phyloP scores from a whole-genome alignment of 2,888 invertebrate genomes.

The Asteroscopus sphinx region DNA sequence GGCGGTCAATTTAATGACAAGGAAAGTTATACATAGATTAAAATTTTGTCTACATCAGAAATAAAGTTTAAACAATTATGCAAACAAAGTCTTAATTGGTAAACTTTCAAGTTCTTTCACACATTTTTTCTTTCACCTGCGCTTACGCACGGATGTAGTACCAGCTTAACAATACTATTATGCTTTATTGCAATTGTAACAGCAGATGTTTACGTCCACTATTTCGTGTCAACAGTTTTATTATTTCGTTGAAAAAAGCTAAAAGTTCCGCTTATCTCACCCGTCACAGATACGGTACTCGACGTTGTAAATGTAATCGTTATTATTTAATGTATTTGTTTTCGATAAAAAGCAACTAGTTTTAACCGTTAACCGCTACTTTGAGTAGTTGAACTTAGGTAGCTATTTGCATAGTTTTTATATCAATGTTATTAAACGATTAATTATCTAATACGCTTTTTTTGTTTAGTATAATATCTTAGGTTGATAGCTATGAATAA shows the following conservation, averaged over 20 bases:
- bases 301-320: slow-evolving; percentile 41
- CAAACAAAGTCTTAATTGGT: no score
- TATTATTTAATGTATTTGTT: slow-evolving; percentile 45
- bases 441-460: slow-evolving; percentile 12
- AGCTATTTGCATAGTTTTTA: slow-evolving; percentile 17
- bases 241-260: slow-evolving; percentile 13
- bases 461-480: neutral
- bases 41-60: no score
- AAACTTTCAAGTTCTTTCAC: no score
- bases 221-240: slow-evolving; percentile 18
- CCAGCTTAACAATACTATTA: slow-evolving; percentile 11
- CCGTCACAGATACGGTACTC: slow-evolving; percentile 42
- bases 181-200: slow-evolving; percentile 15
- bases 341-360: slow-evolving; percentile 32
- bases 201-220: slow-evolving; percentile 31
- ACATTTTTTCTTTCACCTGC: no score
- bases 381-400: slow-evolving; percentile 15
- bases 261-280: slow-evolving; percentile 31
- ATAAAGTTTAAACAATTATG: no score
- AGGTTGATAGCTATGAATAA: neutral
- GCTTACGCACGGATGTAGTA: neutral
- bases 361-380: slow-evolving; percentile 32
- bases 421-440: slow-evolving; percentile 9
- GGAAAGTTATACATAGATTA: no score
- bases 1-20: no score